Evolutionary conservation across 1,140 invertebrate species (phyloP), one percentile per base, ranked within the genome.

Genomic region (Ectropis grisescens): DNA sequence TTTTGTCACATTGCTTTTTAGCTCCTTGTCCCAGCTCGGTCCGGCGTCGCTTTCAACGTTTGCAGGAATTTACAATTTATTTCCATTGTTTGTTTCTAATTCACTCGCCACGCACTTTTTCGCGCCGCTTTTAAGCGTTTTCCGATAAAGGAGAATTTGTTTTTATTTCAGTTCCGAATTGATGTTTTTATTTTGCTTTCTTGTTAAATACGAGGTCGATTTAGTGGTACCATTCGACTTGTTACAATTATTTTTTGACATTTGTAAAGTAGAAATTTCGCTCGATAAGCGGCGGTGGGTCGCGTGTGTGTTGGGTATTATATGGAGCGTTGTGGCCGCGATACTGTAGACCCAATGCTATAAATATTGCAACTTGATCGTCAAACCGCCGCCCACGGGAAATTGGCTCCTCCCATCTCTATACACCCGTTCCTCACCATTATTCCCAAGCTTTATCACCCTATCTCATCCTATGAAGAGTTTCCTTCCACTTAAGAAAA

Each of bases 331-430:
- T n/a, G n/a, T n/a, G n/a, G n/a, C n/a, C n/a, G n/a, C n/a, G n/a
- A 36, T 40, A 32, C 13, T 32, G 28, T 31, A 33, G 11, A 11
- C 23, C 28, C 37, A 35, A 22, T 40, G 47, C 31, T 46, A 54
- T 59, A 59, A 59, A 59, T 57, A 61, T 52, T 47, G 44, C 43
- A 46, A 38, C 25, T 31, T 48, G 45, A 43, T 43, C 37, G 45
- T 48, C 47, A 47, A 28, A 38, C 38, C 51, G 43, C 38, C 51
- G 43, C 42, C 45, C 47, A 48, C 42, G 42, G 39, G 47, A 47
- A 45, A 55, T 49, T 47, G 39, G 42, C 29, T 33, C 35, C 38
- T 37, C 37, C 37, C 33, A 26, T 13, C 15, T 28, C 23, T 28
- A 2, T 33, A 11, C 13, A 32, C 16, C n/a, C n/a, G n/a, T n/a